Conservation (phyloP, 2,888 invertebrate genomes). For the Caenorhabditis virilis region DNA sequence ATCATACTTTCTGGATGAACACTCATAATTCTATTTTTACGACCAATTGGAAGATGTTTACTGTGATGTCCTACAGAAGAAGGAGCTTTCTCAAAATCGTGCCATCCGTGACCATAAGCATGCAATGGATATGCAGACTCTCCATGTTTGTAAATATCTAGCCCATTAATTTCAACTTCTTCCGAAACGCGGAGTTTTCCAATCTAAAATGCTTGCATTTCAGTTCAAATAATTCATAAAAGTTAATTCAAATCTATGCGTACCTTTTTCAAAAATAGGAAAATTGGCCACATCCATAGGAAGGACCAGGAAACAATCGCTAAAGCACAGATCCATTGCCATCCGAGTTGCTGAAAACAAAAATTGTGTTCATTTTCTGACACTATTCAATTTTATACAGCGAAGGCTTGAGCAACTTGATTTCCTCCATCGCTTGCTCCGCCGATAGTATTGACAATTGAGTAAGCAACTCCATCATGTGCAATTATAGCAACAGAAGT, state of each 20-base stretch:
- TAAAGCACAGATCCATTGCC: slow-evolving; percentile 51
- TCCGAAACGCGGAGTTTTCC: slow-evolving; percentile 50
- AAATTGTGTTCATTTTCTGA: no score
- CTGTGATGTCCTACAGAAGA: slow-evolving; percentile 16
- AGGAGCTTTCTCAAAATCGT: slow-evolving; percentile 46
- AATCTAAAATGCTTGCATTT: slow-evolving; percentile 13
- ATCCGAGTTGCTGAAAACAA: slow-evolving; percentile 55
- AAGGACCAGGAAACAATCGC: slow-evolving; percentile 52
- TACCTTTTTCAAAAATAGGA: slow-evolving; percentile 43
- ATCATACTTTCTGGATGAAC: slow-evolving; percentile 41
- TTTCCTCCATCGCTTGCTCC: slow-evolving; percentile 32
- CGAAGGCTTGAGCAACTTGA: slow-evolving; percentile 46
- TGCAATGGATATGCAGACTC: slow-evolving; percentile 55
- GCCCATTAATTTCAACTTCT: slow-evolving; percentile 55
- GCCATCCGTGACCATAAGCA: slow-evolving; percentile 58
- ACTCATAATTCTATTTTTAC: slow-evolving; percentile 31
- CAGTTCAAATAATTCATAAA: background rate
- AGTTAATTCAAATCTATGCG: no score
- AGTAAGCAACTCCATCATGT: slow-evolving; percentile 57
- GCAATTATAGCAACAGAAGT: slow-evolving; percentile 57
- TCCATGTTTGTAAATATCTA: slow-evolving; percentile 57
- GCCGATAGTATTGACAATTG: slow-evolving; percentile 47
- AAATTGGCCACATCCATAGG: slow-evolving; percentile 51
- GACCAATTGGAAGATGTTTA: slow-evolving; percentile 28
- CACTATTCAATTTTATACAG: slow-evolving; percentile 10